Percentiles rank a stretch among this genome's conserved stretches.
Conservation (phyloP, 2,888 invertebrate species). For the Orthonychiurus folsomi region DNA sequence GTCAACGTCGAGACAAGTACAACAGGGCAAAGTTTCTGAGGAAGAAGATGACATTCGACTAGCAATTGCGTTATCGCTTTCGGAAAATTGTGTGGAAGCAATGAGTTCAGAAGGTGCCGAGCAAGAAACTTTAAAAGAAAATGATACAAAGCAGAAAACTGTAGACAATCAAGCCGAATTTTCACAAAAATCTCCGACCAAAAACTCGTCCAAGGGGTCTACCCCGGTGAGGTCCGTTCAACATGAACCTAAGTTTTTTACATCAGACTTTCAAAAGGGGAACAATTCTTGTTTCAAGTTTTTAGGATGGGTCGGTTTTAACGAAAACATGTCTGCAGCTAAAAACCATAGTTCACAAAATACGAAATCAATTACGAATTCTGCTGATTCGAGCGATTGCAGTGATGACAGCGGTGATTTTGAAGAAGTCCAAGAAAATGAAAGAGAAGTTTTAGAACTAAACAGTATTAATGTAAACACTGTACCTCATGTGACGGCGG, state of each 20-base stretch:
- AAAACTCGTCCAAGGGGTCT: not conserved
- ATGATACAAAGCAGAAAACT: not conserved
- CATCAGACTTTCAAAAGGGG: not conserved
- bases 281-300: slow-evolving; percentile 25
- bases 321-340: slow-evolving; percentile 7
- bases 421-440: slow-evolving; percentile 25
- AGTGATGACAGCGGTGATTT: slow-evolving; percentile 28
- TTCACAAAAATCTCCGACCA: not conserved
- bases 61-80: not conserved
- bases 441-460: not conserved
- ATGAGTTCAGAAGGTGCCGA: no score
- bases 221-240: not conserved
- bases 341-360: no score
- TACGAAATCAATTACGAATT: no score
- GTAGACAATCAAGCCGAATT: no score
- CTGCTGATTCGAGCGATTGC: not conserved
- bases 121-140: not conserved
- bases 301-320: slow-evolving; percentile 27
- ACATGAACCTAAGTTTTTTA: not conserved
- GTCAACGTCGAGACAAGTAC: no score
- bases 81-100: no score
- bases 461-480: no score
- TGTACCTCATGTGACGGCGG: no score
- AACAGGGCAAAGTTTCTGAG: not conserved
- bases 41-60: slow-evolving; percentile 10